Conservation (phyloP, 1,140 invertebrate genomes). For the Helicorthomorpha holstii region DNA sequence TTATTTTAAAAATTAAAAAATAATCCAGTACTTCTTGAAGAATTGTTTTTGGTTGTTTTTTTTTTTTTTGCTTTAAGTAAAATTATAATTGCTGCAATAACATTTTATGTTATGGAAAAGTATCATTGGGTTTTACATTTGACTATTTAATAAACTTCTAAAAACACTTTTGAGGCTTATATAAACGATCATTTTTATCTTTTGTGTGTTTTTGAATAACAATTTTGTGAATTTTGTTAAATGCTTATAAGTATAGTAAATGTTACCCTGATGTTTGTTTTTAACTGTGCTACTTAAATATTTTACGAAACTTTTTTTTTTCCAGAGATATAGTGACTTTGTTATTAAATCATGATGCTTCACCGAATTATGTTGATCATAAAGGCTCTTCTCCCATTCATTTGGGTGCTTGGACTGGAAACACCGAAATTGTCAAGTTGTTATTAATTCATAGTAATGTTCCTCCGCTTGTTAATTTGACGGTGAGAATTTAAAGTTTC, state of each 20-base stretch:
- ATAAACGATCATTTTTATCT: too few species aligned
- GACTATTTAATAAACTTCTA: too few species aligned
- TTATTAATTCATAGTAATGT: slow-evolving; percentile 56
- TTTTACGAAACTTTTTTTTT: too few species aligned
- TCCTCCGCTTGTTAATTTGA: slow-evolving; percentile 60
- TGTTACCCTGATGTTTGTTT: too few species aligned
- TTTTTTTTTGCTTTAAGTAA: background rate
- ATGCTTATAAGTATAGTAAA: too few species aligned
- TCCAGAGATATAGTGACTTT: slow-evolving; percentile 70
- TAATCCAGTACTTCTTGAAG: too few species aligned
- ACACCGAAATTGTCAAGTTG: slow-evolving; percentile 60
- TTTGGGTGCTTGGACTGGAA: slow-evolving; percentile 74
- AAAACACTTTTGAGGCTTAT: too few species aligned
- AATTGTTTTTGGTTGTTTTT: background rate
- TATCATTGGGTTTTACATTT: too few species aligned
- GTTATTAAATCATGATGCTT: slow-evolving; percentile 71
- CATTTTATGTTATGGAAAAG: slow-evolving; percentile 3
- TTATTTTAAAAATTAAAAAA: too few species aligned
- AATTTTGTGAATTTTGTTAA: too few species aligned
- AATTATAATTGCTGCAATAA: slow-evolving; percentile 1
- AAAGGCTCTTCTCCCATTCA: slow-evolving; percentile 74
- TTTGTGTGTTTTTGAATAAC: too few species aligned
- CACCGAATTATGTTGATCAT: slow-evolving; percentile 63
- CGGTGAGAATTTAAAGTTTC: slow-evolving; percentile 32
- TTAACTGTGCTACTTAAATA: too few species aligned